A percentile compares a stretch with the other conserved stretches of the same genome.
Evolutionary conservation across 2,888 invertebrate genomes (phyloP).

Genomic region (Cheilosia pagana): DNA sequence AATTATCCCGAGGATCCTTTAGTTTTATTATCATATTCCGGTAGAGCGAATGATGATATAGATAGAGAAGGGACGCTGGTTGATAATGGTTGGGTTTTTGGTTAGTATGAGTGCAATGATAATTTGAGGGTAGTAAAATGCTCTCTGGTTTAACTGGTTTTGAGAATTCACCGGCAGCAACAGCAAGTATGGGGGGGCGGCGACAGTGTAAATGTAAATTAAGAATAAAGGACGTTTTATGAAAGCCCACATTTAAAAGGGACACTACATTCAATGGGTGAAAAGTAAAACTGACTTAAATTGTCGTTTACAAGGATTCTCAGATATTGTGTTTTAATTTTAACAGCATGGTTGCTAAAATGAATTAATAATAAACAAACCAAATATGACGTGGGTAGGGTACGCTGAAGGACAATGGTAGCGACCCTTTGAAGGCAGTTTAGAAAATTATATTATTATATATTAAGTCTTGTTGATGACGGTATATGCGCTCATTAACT

Average conservation of each 20-base stretch:
- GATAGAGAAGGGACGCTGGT: constrained; percentile 3
- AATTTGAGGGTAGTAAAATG: constrained; percentile 21
- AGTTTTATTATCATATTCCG: constrained; percentile 50
- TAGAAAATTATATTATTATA: not conserved
- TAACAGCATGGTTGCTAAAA: constrained; percentile 8
- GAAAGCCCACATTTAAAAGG: constrained; percentile 1
- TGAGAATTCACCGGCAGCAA: not conserved
- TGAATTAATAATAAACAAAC: constrained; percentile 11
- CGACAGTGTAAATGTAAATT: constrained; percentile 24
- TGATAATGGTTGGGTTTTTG: constrained; percentile 17
- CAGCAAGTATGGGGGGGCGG: not conserved
- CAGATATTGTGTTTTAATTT: constrained; percentile 10
- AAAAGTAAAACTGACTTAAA: constrained; percentile 23
- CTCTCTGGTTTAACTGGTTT: constrained; percentile 5
- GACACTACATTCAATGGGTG: not conserved
- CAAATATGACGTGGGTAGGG: constrained; percentile 9
- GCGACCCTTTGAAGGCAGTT: not conserved
- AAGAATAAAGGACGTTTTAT: constrained; percentile 16
- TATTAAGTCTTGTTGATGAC: not conserved
- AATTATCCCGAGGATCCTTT: constrained; percentile 29
- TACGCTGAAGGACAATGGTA: constrained; percentile 3
- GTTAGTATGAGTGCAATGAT: constrained; percentile 5
- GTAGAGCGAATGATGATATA: constrained; percentile 35
- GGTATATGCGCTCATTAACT: not conserved
- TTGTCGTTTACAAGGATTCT: constrained; percentile 10